Evolutionary conservation across 2,888 invertebrate species (phyloP), one percentile per base, ranked within the genome.

Genomic region (Eudasyphora cyanicolor): DNA sequence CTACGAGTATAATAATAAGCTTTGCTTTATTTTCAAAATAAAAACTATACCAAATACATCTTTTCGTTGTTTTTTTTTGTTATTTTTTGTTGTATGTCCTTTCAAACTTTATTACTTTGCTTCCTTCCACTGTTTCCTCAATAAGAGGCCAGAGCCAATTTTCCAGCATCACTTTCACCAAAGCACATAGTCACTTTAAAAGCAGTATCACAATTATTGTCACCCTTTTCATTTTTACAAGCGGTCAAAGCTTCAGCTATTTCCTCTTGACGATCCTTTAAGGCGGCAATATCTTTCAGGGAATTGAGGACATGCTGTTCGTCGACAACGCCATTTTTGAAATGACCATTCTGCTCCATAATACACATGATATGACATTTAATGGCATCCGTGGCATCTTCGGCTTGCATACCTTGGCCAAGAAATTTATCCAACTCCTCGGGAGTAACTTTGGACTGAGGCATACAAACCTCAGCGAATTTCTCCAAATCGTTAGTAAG

Each of bases 361-460:
- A 90, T 54, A 60, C 91, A 91, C 64, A 89, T 89, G 78, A 87
- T 70, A 38, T 89, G 87, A 75, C 91, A 91, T 70, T 91, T 91
- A 0, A 91, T 71, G 35, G 86, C 86, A 19, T 88, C 87, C n/a
- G 84, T 87, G 10, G 87, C 82, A 32, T 75, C 88, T 7, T 76
- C 62, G 19, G 79, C 84, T 82, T 89, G 88, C 57, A 87, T 86
- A 14, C 77, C 77, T 38, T 84, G 62, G 78, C 82, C 85, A 76
- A 88, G 87, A 7, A 78, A 80, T 0, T 87, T 85, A 76, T 86
- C 87, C 0, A 90, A 75, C 17, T 90, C 89, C 0, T 86, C 82
- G 78, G 87, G 86, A 0, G 85, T 76, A 3, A 88, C 19, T 27
- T 88, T 87, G 0, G 85, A 76, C 62, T 88, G 86, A 10, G 87